Evolutionary conservation across 2,888 invertebrate genomes (phyloP), one percentile per base, ranked within the genome.

Genomic region (Allygus modestus): DNA sequence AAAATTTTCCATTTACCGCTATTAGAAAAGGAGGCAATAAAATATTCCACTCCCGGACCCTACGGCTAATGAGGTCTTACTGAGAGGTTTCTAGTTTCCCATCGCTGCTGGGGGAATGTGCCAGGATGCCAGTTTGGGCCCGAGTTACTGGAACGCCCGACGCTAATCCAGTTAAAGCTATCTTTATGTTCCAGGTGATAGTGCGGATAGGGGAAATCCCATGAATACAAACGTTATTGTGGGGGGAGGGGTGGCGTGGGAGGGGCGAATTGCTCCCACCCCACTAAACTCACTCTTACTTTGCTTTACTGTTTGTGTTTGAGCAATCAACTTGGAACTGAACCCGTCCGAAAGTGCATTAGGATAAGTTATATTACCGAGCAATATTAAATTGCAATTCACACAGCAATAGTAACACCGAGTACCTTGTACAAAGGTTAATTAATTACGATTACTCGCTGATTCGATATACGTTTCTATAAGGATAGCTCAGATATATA

Each of bases 161-260:
- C 41, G 51, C 51, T 77, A 77, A 77, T 77, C 77, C 77, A 46
- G 77, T 77, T 77, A 77, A 46, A 77, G 77, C 77, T 77, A 77
- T 77, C 77, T 77, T 77, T 77, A 77, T 77, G 77, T 77, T n/a
- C 51, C 77, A 77, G 51, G 77, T 77, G 77, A 77, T 77, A 77
- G 77, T 51, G 77, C 28, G 46, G 77, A 77, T 77, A 77, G 77
- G 77, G 43, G 77, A 77, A 77, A 77, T 77, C 46, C 77, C 77
- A 77, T 77, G 77, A 77, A 77, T 77, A 77, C 77, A 77, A 77
- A 77, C 77, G 77, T 77, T 77, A 77, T 51, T 51, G 77, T 37
- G 28, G 51, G 46, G 51, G 9, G 20, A 23, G 43, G 43, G 17
- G 7, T 23, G 43, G 5, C 0, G 51, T 15, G 28, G 43, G 77